Percentiles rank a stretch among this genome's conserved stretches.
Conservation (phyloP, 2,113 vertebrate species). For the Limnothrissa miodon region DNA sequence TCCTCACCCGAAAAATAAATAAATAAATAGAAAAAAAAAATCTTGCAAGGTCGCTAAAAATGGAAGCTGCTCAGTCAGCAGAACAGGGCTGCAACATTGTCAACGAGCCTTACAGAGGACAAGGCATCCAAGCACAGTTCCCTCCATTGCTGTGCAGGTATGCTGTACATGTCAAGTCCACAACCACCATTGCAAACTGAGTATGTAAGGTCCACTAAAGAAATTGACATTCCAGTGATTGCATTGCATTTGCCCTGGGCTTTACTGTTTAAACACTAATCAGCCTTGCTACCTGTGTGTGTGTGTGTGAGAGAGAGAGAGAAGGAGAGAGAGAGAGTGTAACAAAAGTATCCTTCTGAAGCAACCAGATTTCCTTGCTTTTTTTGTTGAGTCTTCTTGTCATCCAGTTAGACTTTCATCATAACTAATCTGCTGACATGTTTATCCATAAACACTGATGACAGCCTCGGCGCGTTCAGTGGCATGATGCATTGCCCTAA, state of each 20-base stretch:
- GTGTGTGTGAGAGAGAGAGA: not conserved
- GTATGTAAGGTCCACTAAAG: not conserved
- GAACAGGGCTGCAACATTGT: not conserved
- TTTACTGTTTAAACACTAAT: not conserved
- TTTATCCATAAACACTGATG: slow-evolving; percentile 20
- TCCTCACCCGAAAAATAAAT: not conserved
- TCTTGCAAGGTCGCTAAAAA: slow-evolving; percentile 21
- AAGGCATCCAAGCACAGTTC: not conserved
- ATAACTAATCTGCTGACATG: slow-evolving; percentile 5
- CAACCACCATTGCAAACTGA: not conserved
- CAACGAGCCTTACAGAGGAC: not conserved
- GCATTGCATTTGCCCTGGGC: not conserved
- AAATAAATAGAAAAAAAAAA: not conserved
- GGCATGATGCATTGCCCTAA: slow-evolving; percentile 8
- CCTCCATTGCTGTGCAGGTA: not conserved
- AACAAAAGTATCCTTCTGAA: not conserved
- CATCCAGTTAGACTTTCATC: slow-evolving; percentile 13
- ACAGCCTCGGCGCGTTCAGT: not conserved
- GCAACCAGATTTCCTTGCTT: not conserved
- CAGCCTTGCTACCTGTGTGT: not conserved
- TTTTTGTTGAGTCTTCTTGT: not conserved
- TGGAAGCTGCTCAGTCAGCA: slow-evolving; percentile 24
- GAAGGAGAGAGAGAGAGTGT: not conserved
- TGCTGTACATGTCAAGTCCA: not conserved
- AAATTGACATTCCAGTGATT: not conserved